Conservation (phyloP, 2,888 invertebrate genomes). For the Caenorhabditis macrosperma region DNA sequence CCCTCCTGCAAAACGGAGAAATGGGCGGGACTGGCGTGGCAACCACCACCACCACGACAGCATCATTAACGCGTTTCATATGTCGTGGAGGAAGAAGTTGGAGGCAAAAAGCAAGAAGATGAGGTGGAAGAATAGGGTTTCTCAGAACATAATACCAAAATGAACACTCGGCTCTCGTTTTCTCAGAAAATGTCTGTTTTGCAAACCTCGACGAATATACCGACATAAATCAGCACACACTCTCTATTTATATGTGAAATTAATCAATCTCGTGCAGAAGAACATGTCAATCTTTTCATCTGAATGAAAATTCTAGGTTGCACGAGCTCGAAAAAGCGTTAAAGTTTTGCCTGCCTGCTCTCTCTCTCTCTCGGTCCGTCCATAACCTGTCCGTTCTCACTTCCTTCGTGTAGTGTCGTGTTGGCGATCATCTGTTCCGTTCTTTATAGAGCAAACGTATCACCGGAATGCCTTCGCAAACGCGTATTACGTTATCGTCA, state of each 20-base stretch:
- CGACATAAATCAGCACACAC: no score
- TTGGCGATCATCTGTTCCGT: slow-evolving; percentile 17
- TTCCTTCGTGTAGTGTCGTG: slow-evolving; percentile 9
- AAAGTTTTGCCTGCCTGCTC: background rate
- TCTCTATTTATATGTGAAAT: no score
- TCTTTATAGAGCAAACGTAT: slow-evolving; percentile 51
- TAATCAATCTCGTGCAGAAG: no score
- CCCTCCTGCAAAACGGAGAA: slow-evolving; percentile 2
- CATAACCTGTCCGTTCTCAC: background rate
- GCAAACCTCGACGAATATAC: no score
- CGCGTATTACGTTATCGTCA: slow-evolving; percentile 43
- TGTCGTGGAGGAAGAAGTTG: background rate
- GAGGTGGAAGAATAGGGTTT: slow-evolving; percentile 3
- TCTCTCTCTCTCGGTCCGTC: background rate
- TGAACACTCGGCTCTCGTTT: no score
- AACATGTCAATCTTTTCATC: no score
- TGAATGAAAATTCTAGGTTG: no score
- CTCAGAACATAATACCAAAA: background rate
- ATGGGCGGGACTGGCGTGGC: slow-evolving; percentile 10
- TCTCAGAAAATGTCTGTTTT: no score
- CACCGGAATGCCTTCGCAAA: slow-evolving; percentile 43
- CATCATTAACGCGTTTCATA: slow-evolving; percentile 33
- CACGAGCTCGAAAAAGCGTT: background rate
- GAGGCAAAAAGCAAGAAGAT: slow-evolving; percentile 5
- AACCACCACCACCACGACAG: background rate